Percentiles rank a stretch among this genome's conserved stretches.
Conservation (phyloP, 92 coral and sea anemone genomes). For the Blastomussa wellsi region DNA sequence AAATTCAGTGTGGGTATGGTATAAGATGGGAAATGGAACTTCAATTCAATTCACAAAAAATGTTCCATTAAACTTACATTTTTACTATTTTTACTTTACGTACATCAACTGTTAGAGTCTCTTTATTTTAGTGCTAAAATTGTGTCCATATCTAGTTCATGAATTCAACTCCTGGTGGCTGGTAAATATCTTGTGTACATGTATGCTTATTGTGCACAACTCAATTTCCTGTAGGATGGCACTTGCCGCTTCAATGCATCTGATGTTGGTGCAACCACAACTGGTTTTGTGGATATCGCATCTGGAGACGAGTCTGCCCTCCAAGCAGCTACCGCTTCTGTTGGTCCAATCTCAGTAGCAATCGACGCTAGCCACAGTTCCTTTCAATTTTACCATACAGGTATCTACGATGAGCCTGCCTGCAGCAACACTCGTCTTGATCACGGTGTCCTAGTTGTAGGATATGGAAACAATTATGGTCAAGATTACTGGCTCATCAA, state of each 20-base stretch:
- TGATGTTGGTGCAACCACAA: slow-evolving; percentile 71
- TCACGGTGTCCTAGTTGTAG: slow-evolving; percentile 92
- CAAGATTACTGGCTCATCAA: slow-evolving; percentile 91
- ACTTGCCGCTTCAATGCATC: slow-evolving; percentile 76
- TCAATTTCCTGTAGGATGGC: not conserved
- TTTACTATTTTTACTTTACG: too few relatives aligned
- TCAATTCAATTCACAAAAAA: too few relatives aligned
- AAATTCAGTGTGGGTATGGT: too few relatives aligned
- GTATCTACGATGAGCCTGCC: slow-evolving; percentile 76
- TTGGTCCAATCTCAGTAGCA: slow-evolving; percentile 90
- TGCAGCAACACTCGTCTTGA: slow-evolving; percentile 81
- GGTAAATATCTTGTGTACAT: too few relatives aligned
- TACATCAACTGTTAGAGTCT: too few relatives aligned
- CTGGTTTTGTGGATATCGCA: slow-evolving; percentile 75
- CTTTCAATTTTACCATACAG: slow-evolving; percentile 79
- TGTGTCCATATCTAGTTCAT: too few relatives aligned
- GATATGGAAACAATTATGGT: slow-evolving; percentile 83
- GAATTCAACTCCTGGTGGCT: too few relatives aligned
- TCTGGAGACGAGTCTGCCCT: slow-evolving; percentile 68
- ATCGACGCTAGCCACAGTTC: slow-evolving; percentile 84
- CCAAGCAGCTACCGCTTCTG: slow-evolving; percentile 68
- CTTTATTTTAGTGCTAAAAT: too few relatives aligned
- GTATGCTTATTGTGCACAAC: not conserved
- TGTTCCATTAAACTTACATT: too few relatives aligned
- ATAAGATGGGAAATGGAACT: too few relatives aligned